These are phyloP conservation scores for Sebastes kiyomatsui DNA, from an alignment of 2,797 vertebrate genomes.

Conservation along the genomic window DNA sequence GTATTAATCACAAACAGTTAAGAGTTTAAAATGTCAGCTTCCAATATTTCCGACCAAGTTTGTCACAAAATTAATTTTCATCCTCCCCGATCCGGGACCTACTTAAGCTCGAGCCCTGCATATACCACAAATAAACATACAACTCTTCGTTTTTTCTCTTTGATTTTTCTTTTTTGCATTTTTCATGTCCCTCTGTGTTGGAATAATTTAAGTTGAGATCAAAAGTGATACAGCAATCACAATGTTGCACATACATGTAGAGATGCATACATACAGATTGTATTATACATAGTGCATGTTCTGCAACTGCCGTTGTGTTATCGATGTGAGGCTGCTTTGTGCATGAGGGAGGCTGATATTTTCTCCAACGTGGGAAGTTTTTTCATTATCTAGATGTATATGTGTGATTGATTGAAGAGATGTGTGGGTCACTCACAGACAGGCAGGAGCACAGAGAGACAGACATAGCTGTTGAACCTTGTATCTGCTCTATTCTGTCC, in stretches of 20 bases:
- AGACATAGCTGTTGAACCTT: neutral
- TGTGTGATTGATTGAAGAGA: neutral
- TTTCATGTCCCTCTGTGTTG: neutral
- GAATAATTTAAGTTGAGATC: neutral
- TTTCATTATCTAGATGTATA: neutral
- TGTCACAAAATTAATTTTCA: too few species aligned
- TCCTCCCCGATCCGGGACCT: too few species aligned
- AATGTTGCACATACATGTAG: neutral
- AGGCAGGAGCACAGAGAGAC: neutral
- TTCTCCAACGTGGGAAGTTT: neutral
- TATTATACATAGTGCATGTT: neutral
- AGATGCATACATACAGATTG: neutral
- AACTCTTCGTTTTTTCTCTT: too few species aligned
- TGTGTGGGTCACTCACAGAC: neutral
- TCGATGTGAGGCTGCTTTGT: neutral
- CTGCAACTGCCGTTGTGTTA: neutral
- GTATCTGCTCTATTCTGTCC: too few species aligned
- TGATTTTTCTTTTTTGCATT: too few species aligned
- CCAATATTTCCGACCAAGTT: neutral
- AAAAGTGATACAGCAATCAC: neutral
- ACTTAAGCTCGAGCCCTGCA: too few species aligned
- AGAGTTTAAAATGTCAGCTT: neutral
- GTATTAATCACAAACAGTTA: neutral
- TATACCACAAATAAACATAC: too few species aligned
- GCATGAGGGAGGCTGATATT: neutral